Evolutionary conservation across 2,888 invertebrate genomes (phyloP).

Genomic region (Chrysolina oricalcia): DNA sequence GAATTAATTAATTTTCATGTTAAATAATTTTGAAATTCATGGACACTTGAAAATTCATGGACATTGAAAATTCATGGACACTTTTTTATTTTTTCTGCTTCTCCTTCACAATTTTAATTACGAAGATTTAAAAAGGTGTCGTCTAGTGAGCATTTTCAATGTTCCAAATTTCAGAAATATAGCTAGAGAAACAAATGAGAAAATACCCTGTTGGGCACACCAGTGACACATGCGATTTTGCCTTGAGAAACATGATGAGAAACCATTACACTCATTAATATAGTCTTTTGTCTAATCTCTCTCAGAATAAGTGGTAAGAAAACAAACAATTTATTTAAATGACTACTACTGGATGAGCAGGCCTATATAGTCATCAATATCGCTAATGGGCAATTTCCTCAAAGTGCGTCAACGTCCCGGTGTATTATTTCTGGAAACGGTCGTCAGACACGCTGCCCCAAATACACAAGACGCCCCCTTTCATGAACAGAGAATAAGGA

Average conservation of each 20-base stretch:
- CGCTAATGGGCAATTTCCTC: background rate
- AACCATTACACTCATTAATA: background rate
- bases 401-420: slow-evolving; percentile 11
- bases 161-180: too few species aligned
- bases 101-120: too few species aligned
- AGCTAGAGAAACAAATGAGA: too few species aligned
- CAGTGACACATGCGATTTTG: background rate
- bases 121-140: too few species aligned
- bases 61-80: too few species aligned
- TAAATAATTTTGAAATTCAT: too few species aligned
- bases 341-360: background rate
- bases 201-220: background rate
- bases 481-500: background rate
- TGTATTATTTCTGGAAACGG: slow-evolving; percentile 10
- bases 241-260: background rate
- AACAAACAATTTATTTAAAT: background rate
- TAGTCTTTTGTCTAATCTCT: slow-evolving; percentile 2
- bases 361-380: background rate
- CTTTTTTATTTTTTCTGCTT: too few species aligned
- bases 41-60: too few species aligned
- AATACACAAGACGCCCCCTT: slow-evolving; percentile 4
- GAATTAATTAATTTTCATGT: too few species aligned
- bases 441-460: slow-evolving; percentile 11
- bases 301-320: background rate
- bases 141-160: too few species aligned